Percentiles rank a stretch among this genome's conserved stretches.
These are phyloP conservation scores for Haemorhous mexicanus DNA, from an alignment of 2,113 vertebrate species.

Conservation along the genomic window DNA sequence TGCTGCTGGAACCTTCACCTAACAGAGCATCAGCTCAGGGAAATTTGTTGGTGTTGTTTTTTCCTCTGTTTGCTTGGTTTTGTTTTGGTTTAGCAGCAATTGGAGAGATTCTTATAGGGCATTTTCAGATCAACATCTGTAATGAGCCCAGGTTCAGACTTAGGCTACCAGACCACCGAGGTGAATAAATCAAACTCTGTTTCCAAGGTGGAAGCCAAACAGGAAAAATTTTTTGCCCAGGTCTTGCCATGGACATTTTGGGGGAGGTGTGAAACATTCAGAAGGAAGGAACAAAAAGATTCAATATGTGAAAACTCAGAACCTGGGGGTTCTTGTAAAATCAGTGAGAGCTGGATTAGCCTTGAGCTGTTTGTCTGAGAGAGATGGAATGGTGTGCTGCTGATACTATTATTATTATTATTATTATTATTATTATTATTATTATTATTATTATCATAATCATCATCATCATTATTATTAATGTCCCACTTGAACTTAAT, in stretches of 20 bases:
- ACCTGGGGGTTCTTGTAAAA: neutral
- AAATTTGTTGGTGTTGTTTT: fast-evolving
- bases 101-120: neutral
- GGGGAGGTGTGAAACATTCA: neutral
- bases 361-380: neutral
- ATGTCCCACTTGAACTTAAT: neutral
- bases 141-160: neutral
- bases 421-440: neutral
- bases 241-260: neutral
- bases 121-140: neutral
- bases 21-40: neutral
- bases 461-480: neutral
- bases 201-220: neutral
- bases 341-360: neutral
- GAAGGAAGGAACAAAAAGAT: neutral
- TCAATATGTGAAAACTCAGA: neutral
- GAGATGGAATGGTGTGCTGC: neutral
- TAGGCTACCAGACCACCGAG: neutral
- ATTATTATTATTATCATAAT: neutral
- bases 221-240: neutral
- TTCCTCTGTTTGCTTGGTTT: neutral
- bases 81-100: neutral
- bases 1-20: neutral
- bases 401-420: neutral
- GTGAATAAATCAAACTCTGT: neutral